Percentiles rank a stretch among this genome's conserved stretches.
These are phyloP conservation scores for Anthopleura xanthogrammica DNA, from an alignment of 92 coral and sea anemone genomes.

Conservation along the genomic window DNA sequence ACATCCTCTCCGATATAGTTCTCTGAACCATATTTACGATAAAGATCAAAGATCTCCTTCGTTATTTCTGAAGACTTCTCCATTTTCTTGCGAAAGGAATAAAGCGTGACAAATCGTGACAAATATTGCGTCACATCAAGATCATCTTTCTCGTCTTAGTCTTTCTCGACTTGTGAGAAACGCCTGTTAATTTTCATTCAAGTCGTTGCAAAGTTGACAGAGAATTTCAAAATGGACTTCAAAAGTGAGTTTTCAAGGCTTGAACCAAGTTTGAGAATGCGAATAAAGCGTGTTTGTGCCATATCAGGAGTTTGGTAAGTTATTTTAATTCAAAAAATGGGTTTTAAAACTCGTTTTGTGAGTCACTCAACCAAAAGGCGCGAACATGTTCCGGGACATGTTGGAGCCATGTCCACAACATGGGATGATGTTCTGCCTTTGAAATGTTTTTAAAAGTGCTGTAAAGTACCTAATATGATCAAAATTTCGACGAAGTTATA, in stretches of 20 bases:
- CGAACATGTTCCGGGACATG: too few species aligned
- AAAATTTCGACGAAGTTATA: too few species aligned
- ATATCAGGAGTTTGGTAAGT: slow-evolving; percentile 73
- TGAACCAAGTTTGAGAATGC: slow-evolving; percentile 66
- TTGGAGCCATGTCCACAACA: too few species aligned
- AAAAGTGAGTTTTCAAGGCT: slow-evolving; percentile 61
- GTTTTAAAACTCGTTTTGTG: background rate
- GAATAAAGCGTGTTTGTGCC: slow-evolving; percentile 64
- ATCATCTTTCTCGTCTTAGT: background rate
- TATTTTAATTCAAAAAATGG: background rate
- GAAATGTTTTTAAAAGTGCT: too few species aligned
- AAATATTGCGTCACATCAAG: background rate
- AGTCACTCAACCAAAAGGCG: background rate
- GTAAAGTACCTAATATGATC: too few species aligned
- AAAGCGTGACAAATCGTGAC: background rate
- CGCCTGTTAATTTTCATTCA: slow-evolving; percentile 37
- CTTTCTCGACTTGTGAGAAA: background rate
- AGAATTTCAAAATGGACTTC: slow-evolving; percentile 31
- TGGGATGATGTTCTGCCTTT: too few species aligned
- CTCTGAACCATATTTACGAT: slow-evolving; percentile 67
- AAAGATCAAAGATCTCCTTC: slow-evolving; percentile 67
- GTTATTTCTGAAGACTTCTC: slow-evolving; percentile 28
- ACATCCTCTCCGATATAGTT: slow-evolving; percentile 95
- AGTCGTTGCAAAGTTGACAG: background rate
- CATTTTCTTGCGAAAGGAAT: background rate